A percentile compares a stretch with the other conserved stretches of the same genome.
These are phyloP conservation scores for Pterostichus madidus DNA, from an alignment of 2,888 invertebrate genomes.

Conservation along the genomic window DNA sequence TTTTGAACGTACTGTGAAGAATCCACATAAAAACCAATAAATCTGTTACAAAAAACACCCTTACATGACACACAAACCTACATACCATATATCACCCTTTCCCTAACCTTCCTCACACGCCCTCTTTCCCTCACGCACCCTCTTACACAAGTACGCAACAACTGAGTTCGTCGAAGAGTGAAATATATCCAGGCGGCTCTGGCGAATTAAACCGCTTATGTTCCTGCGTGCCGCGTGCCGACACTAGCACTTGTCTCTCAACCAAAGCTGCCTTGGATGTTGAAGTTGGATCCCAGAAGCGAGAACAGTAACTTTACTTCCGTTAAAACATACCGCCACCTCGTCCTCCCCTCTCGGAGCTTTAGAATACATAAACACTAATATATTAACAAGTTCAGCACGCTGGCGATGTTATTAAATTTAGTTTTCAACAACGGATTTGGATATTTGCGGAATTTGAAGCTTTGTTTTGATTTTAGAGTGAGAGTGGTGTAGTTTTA, in stretches of 20 bases:
- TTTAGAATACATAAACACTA: conserved; percentile 19
- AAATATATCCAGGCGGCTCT: conserved; percentile 8
- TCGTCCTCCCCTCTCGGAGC: neutral
- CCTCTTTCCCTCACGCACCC: neutral
- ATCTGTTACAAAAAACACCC: neutral
- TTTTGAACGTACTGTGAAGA: too few relatives aligned
- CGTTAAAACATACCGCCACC: neutral
- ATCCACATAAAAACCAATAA: neutral
- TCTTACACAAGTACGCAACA: neutral
- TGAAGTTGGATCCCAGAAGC: neutral
- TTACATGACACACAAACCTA: conserved; percentile 5
- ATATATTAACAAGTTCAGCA: conserved; percentile 20
- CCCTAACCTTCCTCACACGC: neutral
- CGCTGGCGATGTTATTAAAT: neutral
- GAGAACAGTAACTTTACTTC: neutral
- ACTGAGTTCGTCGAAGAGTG: conserved; percentile 1
- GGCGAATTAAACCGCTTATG: conserved; percentile 43
- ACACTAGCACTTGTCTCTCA: conserved; percentile 27
- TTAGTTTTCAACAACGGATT: neutral
- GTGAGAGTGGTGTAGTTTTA: too few relatives aligned
- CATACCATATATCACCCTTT: conserved; percentile 7
- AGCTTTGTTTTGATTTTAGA: too few relatives aligned
- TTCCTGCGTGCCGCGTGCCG: neutral
- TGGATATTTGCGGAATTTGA: neutral
- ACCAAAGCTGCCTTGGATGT: conserved; percentile 21